Evolutionary conservation across 2,113 vertebrate genomes (phyloP), one percentile per base, ranked within the genome.

Genomic region (Pluvialis apricaria): DNA sequence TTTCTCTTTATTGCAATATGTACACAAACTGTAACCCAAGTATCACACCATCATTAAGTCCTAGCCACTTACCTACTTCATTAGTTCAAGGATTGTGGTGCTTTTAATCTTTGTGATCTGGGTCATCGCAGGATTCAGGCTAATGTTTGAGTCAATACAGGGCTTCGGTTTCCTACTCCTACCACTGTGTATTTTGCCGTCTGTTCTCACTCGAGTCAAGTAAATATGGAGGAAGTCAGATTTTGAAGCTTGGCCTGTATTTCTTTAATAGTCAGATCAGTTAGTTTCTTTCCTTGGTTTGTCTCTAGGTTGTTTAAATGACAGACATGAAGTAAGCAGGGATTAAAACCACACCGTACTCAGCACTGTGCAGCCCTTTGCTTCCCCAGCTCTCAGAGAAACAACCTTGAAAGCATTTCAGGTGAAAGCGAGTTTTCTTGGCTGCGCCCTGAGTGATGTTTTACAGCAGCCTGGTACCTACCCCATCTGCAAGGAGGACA

Each of bases 71-170:
- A 89, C 61, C 83, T 81, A 57, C 76, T 82, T 92, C 81, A 65
- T 97, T 96, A 84, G 47, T 90, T 86, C 42, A 61, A 91, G 90
- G 90, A 84, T 69, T 90, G 86, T 75, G 47, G 65, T 61, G 61
- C 83, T 65, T 95, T 96, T 95, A 96, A 95, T 94, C 94, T 94
- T 64, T 26, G 72, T 92, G 83, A 94, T 93, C 94, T 88, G 75
- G 86, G 91, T 95, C 88, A 96, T 36, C 2, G 0, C 36, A 57
- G 88, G 96, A 94, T 96, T 94, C 88, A 52, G 88, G 91, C 86
- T 92, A 84, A 79, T 82, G 73, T 44, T 52, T 68, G 69, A 92
- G 58, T 57, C 77, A 82, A 36, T 31, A n/a, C 0, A 0, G 61
- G 40, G 40, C 45, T 94, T 77, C 54, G 19, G 47, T 70, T 94